Conservation (phyloP, 1,140 invertebrate species). For the Cherax destructor region DNA sequence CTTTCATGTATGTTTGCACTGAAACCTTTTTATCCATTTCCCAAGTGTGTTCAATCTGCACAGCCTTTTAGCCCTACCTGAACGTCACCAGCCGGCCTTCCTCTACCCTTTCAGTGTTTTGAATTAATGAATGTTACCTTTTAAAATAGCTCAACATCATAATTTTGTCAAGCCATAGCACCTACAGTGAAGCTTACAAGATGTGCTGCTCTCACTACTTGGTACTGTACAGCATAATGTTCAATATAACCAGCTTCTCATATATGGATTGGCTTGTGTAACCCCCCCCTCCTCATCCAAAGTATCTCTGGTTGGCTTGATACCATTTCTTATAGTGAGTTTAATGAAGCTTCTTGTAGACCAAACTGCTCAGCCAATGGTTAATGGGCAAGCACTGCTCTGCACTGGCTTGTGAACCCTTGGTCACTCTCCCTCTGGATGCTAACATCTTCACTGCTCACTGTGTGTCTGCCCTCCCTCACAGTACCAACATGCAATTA, state of each 20-base stretch:
- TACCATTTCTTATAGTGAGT: neutral
- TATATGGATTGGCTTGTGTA: constrained; percentile 4
- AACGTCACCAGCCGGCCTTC: constrained; percentile 8
- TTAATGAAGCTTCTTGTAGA: neutral
- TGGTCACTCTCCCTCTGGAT: neutral
- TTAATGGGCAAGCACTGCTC: neutral
- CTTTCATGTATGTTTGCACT: neutral
- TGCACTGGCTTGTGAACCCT: neutral
- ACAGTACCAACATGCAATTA: no score
- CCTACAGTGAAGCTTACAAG: neutral
- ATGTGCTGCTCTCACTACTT: neutral
- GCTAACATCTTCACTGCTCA: neutral
- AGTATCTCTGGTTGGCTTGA: neutral
- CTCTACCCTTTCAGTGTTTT: constrained; percentile 6
- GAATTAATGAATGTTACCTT: constrained; percentile 2
- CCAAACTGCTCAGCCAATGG: neutral
- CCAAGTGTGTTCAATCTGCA: neutral
- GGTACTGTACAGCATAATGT: neutral
- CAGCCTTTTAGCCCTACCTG: neutral
- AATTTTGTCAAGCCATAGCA: neutral
- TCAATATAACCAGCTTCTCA: neutral
- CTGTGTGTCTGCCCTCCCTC: neutral
- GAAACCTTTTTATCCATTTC: neutral
- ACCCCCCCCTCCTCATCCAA: neutral
- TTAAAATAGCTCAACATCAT: neutral